Base-by-base conservation (phyloP, 2,113 vertebrate species). In the Sylvilagus bachmani region DNA sequence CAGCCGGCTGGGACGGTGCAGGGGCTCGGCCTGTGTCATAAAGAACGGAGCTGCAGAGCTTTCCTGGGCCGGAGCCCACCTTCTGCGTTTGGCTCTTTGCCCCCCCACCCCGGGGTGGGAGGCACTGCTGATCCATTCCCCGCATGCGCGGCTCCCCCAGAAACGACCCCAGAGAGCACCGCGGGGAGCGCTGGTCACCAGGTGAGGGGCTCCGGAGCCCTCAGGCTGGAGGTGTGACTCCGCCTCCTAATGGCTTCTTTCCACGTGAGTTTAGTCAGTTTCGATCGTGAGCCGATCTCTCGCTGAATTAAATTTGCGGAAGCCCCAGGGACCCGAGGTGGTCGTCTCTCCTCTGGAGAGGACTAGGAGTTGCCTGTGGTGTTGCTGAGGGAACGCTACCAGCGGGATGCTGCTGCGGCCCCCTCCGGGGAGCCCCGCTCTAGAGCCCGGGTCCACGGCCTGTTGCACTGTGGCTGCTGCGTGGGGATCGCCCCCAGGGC, bases 1-100 rank as follows among this genome's bases (percentile, higher is more conserved):
- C 5, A 16, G 51, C 51, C 1, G 4, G 4, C 0, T 1, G 12
- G 66, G 61, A 2, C 1, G 1, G 14, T 8, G 66, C 1, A 1
- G 2, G 10, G 38, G 61, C 19, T 27, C 19, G 21, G 51, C 29
- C 14, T 17, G 17, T 27, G 73, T 5, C 17, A 44, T 13, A 3
- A 7, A 44, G 44, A 14, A 25, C 21, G 31, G 61, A 44, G 8
- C 77, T 10, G 6, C 1, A 2, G 51, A 6, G 6, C 53, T 27
- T n/a, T 80, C 16, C 33, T 4, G 33, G 73, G 27, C 38, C 33
- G 11, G 44, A 53, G 16, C n/a, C 27, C 38, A 3, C 71, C 55
- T 82, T 67, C 61, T 86, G 66, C 4, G 51, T 58, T 49, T 71
- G 69, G 19, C 61, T 82, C n/a, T 14, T 29, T 9, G 12, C 1